A percentile compares a stretch with the other conserved stretches of the same genome.
Conservation (phyloP, 2,113 vertebrate genomes). For the Ictidomys tridecemlineatus region DNA sequence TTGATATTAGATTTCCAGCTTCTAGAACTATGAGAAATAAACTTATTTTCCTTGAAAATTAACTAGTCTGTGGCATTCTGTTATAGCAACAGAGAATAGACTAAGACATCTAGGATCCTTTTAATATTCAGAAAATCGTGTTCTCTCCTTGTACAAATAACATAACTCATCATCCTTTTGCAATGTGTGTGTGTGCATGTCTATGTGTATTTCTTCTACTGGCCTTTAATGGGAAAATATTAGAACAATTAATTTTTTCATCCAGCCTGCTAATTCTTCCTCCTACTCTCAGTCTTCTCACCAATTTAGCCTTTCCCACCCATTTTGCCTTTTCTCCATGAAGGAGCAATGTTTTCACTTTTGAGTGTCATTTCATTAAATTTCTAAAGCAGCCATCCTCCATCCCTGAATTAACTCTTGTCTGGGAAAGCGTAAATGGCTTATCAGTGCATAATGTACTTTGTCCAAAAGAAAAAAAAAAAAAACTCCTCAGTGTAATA, state of each 20-base stretch:
- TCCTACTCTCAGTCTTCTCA: background rate
- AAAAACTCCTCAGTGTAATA: constrained; percentile 16
- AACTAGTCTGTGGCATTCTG: background rate
- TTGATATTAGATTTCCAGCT: background rate
- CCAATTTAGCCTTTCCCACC: constrained; percentile 50
- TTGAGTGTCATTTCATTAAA: constrained; percentile 76
- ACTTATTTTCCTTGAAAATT: background rate
- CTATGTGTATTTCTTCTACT: background rate
- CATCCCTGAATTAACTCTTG: constrained; percentile 66
- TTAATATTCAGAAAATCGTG: background rate
- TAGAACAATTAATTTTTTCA: constrained; percentile 13
- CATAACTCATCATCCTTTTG: background rate
- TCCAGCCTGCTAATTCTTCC: constrained; percentile 18
- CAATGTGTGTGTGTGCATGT: background rate
- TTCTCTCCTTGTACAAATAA: constrained; percentile 58
- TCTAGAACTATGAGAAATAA: background rate
- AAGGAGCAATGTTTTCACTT: constrained; percentile 22
- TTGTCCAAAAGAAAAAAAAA: constrained; percentile 24
- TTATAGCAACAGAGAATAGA: background rate
- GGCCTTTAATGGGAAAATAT: background rate
- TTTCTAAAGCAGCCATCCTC: constrained; percentile 56
- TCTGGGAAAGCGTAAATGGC: constrained; percentile 63
- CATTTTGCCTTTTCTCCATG: background rate
- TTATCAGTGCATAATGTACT: constrained; percentile 66
- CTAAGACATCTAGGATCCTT: background rate